Percentiles rank a stretch among this genome's conserved stretches.
These are phyloP conservation scores for Plecotus auritus DNA, from an alignment of 2,113 vertebrate species.

Conservation along the genomic window DNA sequence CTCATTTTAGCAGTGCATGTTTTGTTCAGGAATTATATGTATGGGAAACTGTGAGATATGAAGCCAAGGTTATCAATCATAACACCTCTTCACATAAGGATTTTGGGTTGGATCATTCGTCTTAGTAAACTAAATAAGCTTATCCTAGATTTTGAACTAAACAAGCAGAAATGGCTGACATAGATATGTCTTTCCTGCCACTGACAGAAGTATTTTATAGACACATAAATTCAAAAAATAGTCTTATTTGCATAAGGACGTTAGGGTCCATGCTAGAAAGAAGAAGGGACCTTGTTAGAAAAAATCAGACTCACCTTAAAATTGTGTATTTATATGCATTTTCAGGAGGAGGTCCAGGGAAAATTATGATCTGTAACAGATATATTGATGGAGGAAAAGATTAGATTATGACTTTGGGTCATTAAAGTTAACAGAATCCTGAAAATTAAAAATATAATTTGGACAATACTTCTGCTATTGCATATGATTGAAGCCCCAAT, in stretches of 20 bases:
- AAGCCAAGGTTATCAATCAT: background rate
- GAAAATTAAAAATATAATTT: background rate
- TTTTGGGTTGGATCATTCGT: background rate
- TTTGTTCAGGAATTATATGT: background rate
- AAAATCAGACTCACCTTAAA: background rate
- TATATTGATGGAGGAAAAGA: background rate
- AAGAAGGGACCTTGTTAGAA: background rate
- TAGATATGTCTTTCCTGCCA: background rate
- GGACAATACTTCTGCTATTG: background rate
- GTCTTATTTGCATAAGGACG: background rate
- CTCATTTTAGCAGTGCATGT: background rate
- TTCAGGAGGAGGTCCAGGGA: background rate
- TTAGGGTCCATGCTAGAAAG: background rate
- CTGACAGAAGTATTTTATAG: conserved; percentile 6
- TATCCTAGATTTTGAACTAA: background rate
- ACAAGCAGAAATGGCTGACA: background rate
- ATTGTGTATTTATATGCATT: background rate
- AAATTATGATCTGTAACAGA: background rate
- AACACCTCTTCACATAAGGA: background rate
- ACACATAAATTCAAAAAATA: background rate
- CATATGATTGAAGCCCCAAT: background rate
- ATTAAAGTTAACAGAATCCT: background rate
- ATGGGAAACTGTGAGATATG: background rate
- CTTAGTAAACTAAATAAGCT: background rate
- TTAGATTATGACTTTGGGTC: background rate